These are phyloP conservation scores for Lordiphosa stackelbergi DNA, from an alignment of 1,140 invertebrate species.

Conservation along the genomic window DNA sequence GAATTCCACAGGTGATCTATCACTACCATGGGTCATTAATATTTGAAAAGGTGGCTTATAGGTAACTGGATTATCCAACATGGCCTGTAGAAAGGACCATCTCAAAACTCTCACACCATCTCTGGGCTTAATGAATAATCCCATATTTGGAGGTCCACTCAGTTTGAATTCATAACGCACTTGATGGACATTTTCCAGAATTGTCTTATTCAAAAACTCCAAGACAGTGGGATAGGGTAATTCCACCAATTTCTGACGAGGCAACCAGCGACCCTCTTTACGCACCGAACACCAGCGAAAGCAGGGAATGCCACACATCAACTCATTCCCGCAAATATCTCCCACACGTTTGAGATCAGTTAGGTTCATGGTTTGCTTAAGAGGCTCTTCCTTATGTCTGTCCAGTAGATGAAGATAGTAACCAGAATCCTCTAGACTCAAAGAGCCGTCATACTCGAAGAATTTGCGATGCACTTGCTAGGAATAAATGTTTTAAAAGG, in stretches of 20 bases:
- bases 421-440: conserved; percentile 80
- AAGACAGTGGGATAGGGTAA: conserved; percentile 33
- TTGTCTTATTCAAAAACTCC: conserved; percentile 42
- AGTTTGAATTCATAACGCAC: conserved; percentile 57
- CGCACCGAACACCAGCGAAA: conserved; percentile 68
- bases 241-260: conserved; percentile 25
- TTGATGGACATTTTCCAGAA: conserved; percentile 22
- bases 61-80: conserved; percentile 55
- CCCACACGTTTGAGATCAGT: conserved; percentile 79
- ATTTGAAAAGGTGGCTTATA: conserved; percentile 25
- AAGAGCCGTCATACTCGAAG: conserved; percentile 78
- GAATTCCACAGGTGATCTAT: conserved; percentile 28
- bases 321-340: conserved; percentile 79
- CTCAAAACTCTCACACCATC: conserved; percentile 77
- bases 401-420: conserved; percentile 86
- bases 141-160: conserved; percentile 84
- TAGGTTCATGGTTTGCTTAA: conserved; percentile 76
- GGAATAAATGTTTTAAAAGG: neutral
- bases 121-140: conserved; percentile 83
- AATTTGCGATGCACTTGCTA: conserved; percentile 82
- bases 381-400: conserved; percentile 81
- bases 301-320: conserved; percentile 87
- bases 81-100: conserved; percentile 81
- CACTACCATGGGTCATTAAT: conserved; percentile 78
- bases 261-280: conserved; percentile 37